phyloP scores from a whole-genome alignment of 92 coral and sea anemone species.

The Phenganax subtilis region DNA sequence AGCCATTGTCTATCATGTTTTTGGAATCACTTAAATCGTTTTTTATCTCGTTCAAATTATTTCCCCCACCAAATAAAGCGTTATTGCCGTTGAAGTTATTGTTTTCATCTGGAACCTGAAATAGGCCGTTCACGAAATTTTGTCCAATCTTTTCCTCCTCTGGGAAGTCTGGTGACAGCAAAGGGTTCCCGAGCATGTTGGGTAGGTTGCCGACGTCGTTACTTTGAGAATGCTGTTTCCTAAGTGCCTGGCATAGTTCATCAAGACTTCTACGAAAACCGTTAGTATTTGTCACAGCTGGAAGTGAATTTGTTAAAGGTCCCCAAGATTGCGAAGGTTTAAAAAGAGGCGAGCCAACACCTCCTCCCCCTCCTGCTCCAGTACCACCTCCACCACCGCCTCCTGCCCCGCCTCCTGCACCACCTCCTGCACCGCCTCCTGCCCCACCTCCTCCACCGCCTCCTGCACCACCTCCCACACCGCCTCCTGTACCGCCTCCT shows the following conservation, averaged over 20 bases:
- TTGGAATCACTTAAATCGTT: neutral
- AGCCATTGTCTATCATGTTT: neutral
- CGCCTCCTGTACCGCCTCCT: neutral
- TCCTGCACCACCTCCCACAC: neutral
- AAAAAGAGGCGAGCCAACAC: neutral
- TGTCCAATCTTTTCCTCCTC: neutral
- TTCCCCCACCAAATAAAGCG: slow-evolving; percentile 7
- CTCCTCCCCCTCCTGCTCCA: neutral
- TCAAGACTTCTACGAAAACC: slow-evolving; percentile 24
- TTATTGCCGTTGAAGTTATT: neutral
- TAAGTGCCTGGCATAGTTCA: neutral
- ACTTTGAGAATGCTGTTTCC: slow-evolving; percentile 5
- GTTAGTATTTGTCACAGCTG: neutral
- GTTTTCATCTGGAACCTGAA: neutral
- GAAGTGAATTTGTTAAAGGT: neutral
- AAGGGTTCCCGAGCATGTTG: neutral
- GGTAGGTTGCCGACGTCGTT: neutral
- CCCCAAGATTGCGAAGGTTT: neutral
- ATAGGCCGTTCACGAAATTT: neutral
- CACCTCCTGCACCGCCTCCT: slow-evolving; percentile 10
- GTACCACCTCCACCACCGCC: slow-evolving; percentile 29
- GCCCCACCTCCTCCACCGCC: neutral
- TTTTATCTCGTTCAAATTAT: neutral
- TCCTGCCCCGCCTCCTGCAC: slow-evolving; percentile 38
- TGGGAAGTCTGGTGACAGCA: neutral